Conservation (phyloP, 2,888 invertebrate species). For the Mythimna impura region DNA sequence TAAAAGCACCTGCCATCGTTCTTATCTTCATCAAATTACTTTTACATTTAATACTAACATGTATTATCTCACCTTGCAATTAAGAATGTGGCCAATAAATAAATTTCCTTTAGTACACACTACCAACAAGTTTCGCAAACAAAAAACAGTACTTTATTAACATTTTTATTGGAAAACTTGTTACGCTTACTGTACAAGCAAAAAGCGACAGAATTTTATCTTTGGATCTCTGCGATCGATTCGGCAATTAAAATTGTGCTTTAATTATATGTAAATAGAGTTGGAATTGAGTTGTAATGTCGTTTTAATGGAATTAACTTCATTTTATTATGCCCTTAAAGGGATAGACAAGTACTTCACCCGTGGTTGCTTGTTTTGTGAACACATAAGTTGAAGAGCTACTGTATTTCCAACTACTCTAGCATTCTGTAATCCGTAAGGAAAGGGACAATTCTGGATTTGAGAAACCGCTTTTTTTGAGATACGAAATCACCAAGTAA, state of each 20-base stretch:
- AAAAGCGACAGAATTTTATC: conserved; percentile 49
- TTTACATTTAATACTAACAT: conserved; percentile 51
- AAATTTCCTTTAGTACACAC: conserved; percentile 51
- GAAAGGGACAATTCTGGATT: not conserved
- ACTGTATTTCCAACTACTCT: conserved; percentile 16
- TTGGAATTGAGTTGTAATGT: conserved; percentile 48
- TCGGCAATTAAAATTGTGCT: conserved; percentile 45
- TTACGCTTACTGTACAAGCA: conserved; percentile 53
- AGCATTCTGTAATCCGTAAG: not conserved
- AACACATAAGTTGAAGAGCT: conserved; percentile 18
- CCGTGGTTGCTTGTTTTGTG: conserved; percentile 25
- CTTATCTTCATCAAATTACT: conserved; percentile 34
- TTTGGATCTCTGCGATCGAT: conserved; percentile 38
- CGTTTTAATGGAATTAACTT: conserved; percentile 37
- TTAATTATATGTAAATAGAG: conserved; percentile 41
- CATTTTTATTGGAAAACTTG: conserved; percentile 69
- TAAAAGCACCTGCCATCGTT: conserved; percentile 8
- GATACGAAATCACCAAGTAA: too few species aligned
- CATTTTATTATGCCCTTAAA: conserved; percentile 56
- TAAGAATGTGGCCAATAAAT: conserved; percentile 56
- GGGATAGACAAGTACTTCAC: conserved; percentile 36
- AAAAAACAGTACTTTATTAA: conserved; percentile 57
- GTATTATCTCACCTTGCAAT: conserved; percentile 49
- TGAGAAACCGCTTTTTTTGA: too few species aligned
- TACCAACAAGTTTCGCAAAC: conserved; percentile 49